Evolutionary conservation across 2,113 vertebrate genomes (phyloP), one percentile per base, ranked within the genome.

Genomic region (Zapornia atra): DNA sequence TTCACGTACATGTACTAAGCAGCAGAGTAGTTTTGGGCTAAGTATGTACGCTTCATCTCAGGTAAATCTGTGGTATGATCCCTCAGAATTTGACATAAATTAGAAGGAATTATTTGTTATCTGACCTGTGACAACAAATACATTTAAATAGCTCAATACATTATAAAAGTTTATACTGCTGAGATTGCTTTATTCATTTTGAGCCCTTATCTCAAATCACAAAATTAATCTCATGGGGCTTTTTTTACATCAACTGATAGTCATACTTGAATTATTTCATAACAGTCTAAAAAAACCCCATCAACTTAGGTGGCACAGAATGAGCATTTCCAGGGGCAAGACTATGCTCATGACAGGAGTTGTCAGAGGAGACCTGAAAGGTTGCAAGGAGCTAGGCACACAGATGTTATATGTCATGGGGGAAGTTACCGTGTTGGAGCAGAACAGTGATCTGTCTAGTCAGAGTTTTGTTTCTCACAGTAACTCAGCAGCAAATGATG

Each of bases 1-100:
- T 65, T 66, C 22, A 13, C 21, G 12, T 21, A 4, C 8, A 29
- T 1, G 0, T 20, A 19, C 1, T 46, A 50, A 80, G 29, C 1
- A 56, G 11, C 13, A 29, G 6, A 75, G 8, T 28, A 21, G 40
- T 50, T 8, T 38, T 82, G 6, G 12, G 11, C 21, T 66, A 82
- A 60, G 3, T 25, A 33, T 0, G 0, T 50, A 13, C 3, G 0
- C 31, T 66, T 84, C 11, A 6, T 59, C 5, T 64, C 15, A 5
- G 3, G 0, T 14, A 50, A 38, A 66, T 56, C 17, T 22, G 7
- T 53, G 4, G 3, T 75, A 33, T 24, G 10, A 21, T 3, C 1
- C 4, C 15, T 59, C 26, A 64, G 64, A 76, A 65, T 3, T 10
- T 3, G 11, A 17, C 3, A 13, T 31, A 25, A 69, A 64, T 8